Base-by-base conservation (phyloP, 2,888 invertebrate species). In the Hydrotaea diabolus region DNA sequence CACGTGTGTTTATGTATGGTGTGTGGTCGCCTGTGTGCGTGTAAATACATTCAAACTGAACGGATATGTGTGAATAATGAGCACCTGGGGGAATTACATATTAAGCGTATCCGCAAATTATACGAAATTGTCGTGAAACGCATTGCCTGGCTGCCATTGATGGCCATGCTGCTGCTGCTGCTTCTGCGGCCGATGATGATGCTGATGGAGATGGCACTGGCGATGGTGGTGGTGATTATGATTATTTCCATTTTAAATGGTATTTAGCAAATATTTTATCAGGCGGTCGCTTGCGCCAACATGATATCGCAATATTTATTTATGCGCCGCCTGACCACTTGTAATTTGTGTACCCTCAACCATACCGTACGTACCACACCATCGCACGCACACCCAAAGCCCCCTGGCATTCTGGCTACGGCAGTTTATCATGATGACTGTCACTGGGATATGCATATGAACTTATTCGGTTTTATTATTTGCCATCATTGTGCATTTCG, bases 61-160 rank as follows among this genome's bases (percentile, higher is more conserved):
- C 83, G 80, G 83, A 85, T 78, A 83, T 77, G 76, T 81, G 81
- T 81, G 79, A 81, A 82, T 81, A 83, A 83, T 81, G 78, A 81
- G 86, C 75, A 80, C 86, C 84, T 73, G 59, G 17, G 86, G 84
- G 86, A 85, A 84, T 85, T 73, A 75, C 75, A 76, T 75, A 80
- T 80, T 77, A 85, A 82, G 79, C 76, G 79, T 82, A 82, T 74
- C 82, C 82, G 83, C 82, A 87, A 87, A 86, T 86, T 86, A 85
- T 86, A 73, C 81, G 77, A 85, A 84, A 86, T 87, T 86, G 86
- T 85, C 82, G 82, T 79, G 82, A 82, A 80, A 80, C 36, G 79
- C 36, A 59, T 69, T 80, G 77, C 11, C n/a, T 66, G 79, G 66
- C 66, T 77, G 73, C 49, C 64, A 39, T 17, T 57, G 64, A 13